Percentiles rank a stretch among this genome's conserved stretches.
Evolutionary conservation across 1,140 invertebrate genomes (phyloP).

Genomic region (Homalodisca vitripennis): DNA sequence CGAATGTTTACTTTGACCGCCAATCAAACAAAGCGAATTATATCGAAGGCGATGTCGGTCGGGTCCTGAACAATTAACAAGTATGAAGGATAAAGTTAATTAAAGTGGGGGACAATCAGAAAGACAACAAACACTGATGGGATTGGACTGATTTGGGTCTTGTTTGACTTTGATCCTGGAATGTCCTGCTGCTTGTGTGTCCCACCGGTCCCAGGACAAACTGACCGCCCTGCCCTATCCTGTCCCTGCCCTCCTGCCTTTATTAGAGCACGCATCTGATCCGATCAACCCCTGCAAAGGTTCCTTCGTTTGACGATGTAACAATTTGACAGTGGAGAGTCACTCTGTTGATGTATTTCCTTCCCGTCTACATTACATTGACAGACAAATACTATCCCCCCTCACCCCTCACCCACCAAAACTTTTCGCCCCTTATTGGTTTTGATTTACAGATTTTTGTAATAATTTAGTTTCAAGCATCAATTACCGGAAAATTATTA

Average conservation of each 20-base stretch:
- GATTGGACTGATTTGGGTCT: constrained; percentile 3
- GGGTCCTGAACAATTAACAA: constrained; percentile 16
- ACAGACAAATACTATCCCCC: too few relatives aligned
- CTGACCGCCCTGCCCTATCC: too few relatives aligned
- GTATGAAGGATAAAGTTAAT: constrained; percentile 16
- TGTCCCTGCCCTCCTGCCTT: not conserved
- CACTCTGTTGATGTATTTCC: not conserved
- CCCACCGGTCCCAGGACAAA: not conserved
- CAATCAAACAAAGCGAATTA: constrained; percentile 25
- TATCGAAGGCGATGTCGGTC: too few relatives aligned
- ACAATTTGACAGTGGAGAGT: not conserved
- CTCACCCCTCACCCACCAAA: too few relatives aligned
- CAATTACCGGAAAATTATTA: too few relatives aligned
- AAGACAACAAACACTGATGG: not conserved
- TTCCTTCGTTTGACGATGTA: not conserved
- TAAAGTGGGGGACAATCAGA: constrained; percentile 2
- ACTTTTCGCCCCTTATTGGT: too few relatives aligned
- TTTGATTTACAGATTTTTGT: too few relatives aligned
- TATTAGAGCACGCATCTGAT: not conserved
- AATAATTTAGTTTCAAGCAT: too few relatives aligned
- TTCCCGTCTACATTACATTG: too few relatives aligned
- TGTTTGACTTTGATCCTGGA: constrained; percentile 24
- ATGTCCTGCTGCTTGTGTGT: constrained; percentile 6
- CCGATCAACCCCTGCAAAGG: not conserved
- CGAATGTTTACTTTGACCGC: not conserved